Base-by-base conservation (phyloP, 2,888 invertebrate genomes). In the Eurois occulta region DNA sequence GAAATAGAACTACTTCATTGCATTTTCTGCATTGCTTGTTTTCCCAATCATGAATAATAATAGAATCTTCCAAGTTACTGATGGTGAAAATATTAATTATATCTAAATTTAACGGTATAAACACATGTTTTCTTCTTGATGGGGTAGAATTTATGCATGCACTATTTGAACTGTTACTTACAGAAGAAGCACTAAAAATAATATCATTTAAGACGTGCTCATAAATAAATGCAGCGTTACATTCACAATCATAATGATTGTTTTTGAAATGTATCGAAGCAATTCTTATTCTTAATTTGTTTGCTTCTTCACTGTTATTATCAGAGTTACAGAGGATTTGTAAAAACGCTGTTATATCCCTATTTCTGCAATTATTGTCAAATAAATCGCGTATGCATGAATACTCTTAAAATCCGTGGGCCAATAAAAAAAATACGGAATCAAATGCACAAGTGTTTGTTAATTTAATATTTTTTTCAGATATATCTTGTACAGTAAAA, bases 321-420 rank as follows among this genome's bases (percentile, higher is more conserved):
- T 81, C 80, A 80, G 80, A 77, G 70, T 77, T 67, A 71, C 77
- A 77, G 65, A 80, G 69, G 77, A 80, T 77, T 77, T 80, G 72
- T 80, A 80, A 80, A 80, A 81, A 81, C 78, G 80, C 80, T 75
- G 81, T 81, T 81, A 81, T 78, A 81, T 81, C 78, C 48, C 48
- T 81, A 78, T 81, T 81, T 72, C 78, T 81, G 75, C 65, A 60
- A 81, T 81, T 75, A 80, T 77, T 80, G 78, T 81, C 78, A 81
- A 81, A 78, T 78, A 81, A 72, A 78, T 81, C 65, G 75, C 65
- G 78, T 81, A 81, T 81, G 65, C 72, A 78, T 78, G 60, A 72
- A 81, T 81, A 72, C 71, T 81, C 81, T 78, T 81, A 75, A 80
- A 75, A 69, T 81, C 78, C 81, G 65, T 48, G 81, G 78, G 75